Evolutionary conservation across 2,797 vertebrate species (phyloP), one percentile per base, ranked within the genome.

Genomic region (Chelon auratus): DNA sequence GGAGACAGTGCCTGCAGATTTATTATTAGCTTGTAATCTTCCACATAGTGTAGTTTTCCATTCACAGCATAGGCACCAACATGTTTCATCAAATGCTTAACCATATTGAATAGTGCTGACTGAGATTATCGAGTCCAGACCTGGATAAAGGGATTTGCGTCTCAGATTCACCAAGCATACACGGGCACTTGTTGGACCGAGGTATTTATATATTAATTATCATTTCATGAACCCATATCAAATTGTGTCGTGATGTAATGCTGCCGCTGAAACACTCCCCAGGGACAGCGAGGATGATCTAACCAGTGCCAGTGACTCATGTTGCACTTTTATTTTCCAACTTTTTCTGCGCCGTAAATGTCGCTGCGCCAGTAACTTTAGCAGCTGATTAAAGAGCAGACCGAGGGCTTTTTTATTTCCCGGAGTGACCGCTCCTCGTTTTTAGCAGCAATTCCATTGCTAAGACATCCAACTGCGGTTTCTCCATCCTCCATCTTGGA

Each of bases 351-450:
- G 43, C 79, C 82, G 70, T 74, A 78, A 87, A 86, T 80, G 75
- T 72, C 59, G 68, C 81, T 69, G 53, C 37, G 54, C 71, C 78
- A 52, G 68, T 62, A 77, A 78, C 71, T 86, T 83, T 37, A 80
- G 83, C 76, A 84, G 80, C 65, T 88, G 83, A 83, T 87, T 89
- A 86, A 89, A 91, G 84, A 88, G 86, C 59, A 80, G 77, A 67
- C 66, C 45, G 13, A 59, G 76, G 74, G 48, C 5, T 45, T 17
- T 17, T 43, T 45, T 17, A 68, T 77, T 83, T 89, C 77, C 67
- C 56, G 36, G n/a, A 84, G 60, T 81, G 81, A 88, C 84, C 70
- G 66, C 72, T 81, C 62, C 66, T 83, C 68, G 4, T 80, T 86
- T 91, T 89, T 84, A 83, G 87, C 80, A 79, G 65, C 73, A 72